Evolutionary conservation across 2,888 invertebrate genomes (phyloP), one percentile per base, ranked within the genome.

Genomic region (Sipha maydis): DNA sequence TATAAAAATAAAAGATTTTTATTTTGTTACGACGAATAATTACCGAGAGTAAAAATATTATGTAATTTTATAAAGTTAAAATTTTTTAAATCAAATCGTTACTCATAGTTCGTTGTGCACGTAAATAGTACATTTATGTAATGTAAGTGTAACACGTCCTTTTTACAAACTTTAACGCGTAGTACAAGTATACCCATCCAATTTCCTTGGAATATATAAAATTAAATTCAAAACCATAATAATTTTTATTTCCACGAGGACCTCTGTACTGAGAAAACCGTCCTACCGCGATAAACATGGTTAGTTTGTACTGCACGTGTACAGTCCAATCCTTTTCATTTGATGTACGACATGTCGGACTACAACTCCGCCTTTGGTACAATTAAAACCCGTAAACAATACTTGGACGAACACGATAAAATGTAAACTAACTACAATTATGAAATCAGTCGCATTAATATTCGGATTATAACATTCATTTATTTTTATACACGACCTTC

Each of bases 351-450:
- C 67, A 76, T 41, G 84, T 84, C 84, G 25, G 41, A 67, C 38
- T 28, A 28, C 41, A n/a, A 84, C 84, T 77, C 84, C 84, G 84
- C 84, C 84, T 77, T 67, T 77, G 14, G 34, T 56, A 61, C 84
- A 84, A 84, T 84, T 84, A 84, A 84, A 84, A 84, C 84, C 61
- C 76, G 41, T 84, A 84, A 84, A 84, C 61, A 84, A 77, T 41
- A 41, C 28, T 75, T 83, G 76, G 48, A 67, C 41, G 5, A 84
- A 84, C 84, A 67, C 67, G 25, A 84, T 67, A 28, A 41, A 67
- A 34, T 84, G 25, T 25, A 80, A 69, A n/a, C 61, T 67, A 19
- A 80, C 67, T 80, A 19, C 41, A 41, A 28, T 28, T 8, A 19
- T 67, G 17, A 61, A 25, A 79, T 25, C 56, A 79, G 61, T 79